A percentile compares a stretch with the other conserved stretches of the same genome.
phyloP scores from a whole-genome alignment of 2,113 vertebrate species.

The Hystrix cristata region DNA sequence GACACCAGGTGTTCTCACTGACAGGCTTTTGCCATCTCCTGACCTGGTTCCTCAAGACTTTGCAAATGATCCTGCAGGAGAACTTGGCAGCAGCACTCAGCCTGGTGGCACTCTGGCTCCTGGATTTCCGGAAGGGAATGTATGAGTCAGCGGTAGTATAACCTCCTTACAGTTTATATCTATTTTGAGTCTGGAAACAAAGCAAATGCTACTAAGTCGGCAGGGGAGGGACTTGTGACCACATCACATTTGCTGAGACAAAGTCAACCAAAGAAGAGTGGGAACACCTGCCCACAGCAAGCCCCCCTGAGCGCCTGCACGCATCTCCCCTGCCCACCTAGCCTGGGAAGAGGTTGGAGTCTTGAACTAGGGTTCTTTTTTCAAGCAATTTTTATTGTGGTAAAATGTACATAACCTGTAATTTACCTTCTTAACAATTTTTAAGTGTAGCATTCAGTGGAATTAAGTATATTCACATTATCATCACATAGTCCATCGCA shows the following conservation, averaged over 20 bases:
- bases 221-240: neutral
- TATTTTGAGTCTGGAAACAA: neutral
- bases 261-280: neutral
- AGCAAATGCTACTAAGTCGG: neutral
- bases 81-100: neutral
- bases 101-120: neutral
- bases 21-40: neutral
- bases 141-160: neutral
- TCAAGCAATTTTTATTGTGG: neutral
- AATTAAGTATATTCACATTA: neutral
- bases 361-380: neutral
- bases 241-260: neutral
- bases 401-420: too few relatives aligned
- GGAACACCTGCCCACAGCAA: accelerated
- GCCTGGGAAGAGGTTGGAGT: accelerated
- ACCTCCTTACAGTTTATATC: neutral
- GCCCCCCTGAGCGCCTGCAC: accelerated
- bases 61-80: neutral
- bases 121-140: neutral
- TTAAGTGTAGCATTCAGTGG: neutral
- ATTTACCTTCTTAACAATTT: neutral
- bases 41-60: neutral
- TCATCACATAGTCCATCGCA: neutral
- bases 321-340: neutral
- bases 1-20: neutral